A percentile compares a stretch with the other conserved stretches of the same genome.
These are phyloP conservation scores for Heliconius hortense DNA, from an alignment of 2,888 invertebrate genomes.

Conservation along the genomic window DNA sequence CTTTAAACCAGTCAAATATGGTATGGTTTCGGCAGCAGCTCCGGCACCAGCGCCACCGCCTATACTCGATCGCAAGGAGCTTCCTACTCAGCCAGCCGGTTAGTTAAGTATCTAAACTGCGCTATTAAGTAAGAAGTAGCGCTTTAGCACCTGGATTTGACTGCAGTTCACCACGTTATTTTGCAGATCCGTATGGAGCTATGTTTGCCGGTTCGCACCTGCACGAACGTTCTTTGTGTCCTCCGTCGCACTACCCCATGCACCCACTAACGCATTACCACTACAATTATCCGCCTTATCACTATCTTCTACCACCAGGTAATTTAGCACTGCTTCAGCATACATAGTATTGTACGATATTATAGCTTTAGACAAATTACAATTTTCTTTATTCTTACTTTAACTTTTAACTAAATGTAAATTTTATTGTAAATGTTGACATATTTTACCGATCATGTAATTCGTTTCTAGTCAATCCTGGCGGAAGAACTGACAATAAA, in stretches of 20 bases:
- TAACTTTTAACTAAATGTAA: not conserved
- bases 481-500: slow-evolving; percentile 24
- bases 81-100: slow-evolving; percentile 81
- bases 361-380: not conserved
- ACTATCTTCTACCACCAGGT: slow-evolving; percentile 78
- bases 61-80: slow-evolving; percentile 79
- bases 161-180: slow-evolving; percentile 57
- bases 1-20: slow-evolving; percentile 93
- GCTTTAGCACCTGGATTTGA: slow-evolving; percentile 68
- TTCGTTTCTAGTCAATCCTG: not conserved
- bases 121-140: slow-evolving; percentile 74
- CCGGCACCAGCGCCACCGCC: slow-evolving; percentile 66
- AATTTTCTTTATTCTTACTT: not conserved
- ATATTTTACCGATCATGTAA: not conserved
- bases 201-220: slow-evolving; percentile 73
- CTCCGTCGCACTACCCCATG: slow-evolving; percentile 78
- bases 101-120: slow-evolving; percentile 80
- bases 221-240: slow-evolving; percentile 75
- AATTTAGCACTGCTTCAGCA: slow-evolving; percentile 52
- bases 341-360: no score
- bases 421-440: not conserved
- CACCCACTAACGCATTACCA: slow-evolving; percentile 78
- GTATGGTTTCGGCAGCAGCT: slow-evolving; percentile 83
- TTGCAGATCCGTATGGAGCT: slow-evolving; percentile 76
- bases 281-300: slow-evolving; percentile 76